Percentiles rank a stretch among this genome's conserved stretches.
These are phyloP conservation scores for Tanypteryx hageni DNA, from an alignment of 2,888 invertebrate species.

Conservation along the genomic window DNA sequence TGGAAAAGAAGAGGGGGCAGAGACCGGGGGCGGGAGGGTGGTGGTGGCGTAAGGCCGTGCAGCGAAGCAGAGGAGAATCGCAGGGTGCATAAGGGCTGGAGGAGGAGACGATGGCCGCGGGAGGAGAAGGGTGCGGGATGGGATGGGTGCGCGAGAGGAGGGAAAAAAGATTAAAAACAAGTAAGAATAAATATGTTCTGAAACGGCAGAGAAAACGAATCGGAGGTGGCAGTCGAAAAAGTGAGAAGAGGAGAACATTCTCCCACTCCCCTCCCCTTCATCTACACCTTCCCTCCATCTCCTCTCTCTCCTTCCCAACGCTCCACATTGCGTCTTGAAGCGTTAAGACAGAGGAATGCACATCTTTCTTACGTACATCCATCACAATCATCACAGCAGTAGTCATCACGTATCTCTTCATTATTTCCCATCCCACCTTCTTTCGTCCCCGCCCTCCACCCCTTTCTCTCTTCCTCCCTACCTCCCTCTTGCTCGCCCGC, in stretches of 20 bases:
- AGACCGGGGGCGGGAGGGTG: neutral
- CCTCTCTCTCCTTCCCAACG: neutral
- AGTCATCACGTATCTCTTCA: slow-evolving; percentile 58
- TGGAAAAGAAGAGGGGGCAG: neutral
- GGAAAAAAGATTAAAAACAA: neutral
- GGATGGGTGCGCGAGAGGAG: neutral
- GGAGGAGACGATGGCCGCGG: neutral
- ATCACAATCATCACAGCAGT: slow-evolving; percentile 48
- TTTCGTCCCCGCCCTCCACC: neutral
- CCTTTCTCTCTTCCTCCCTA: neutral
- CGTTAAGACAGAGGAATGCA: slow-evolving; percentile 56
- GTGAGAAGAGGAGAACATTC: no score
- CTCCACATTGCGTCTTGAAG: slow-evolving; percentile 51
- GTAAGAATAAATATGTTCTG: neutral
- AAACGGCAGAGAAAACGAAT: neutral
- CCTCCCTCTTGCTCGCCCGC: neutral
- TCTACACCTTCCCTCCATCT: neutral
- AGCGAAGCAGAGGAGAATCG: neutral
- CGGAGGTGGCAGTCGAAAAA: neutral
- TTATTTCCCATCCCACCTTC: slow-evolving; percentile 17
- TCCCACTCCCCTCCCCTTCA: neutral
- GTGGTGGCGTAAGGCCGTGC: neutral
- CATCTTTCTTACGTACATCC: slow-evolving; percentile 56
- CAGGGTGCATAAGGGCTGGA: neutral
- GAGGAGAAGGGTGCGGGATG: neutral